Percentiles rank a stretch among this genome's conserved stretches.
phyloP scores from a whole-genome alignment of 2,113 vertebrate species.

The Trogon surrucura region DNA sequence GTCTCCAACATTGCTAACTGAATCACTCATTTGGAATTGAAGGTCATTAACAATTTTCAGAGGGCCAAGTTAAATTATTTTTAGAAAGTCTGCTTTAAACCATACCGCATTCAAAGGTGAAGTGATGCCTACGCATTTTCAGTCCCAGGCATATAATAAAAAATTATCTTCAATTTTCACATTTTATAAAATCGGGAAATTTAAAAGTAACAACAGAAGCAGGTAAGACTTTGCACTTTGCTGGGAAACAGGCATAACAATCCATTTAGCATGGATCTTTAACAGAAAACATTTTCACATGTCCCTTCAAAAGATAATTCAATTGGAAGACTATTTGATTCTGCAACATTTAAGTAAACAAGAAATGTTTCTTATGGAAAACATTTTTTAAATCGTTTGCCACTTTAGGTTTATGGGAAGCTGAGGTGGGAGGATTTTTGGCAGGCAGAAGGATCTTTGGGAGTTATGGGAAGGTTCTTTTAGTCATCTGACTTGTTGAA shows the following conservation, averaged over 20 bases:
- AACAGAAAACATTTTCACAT: background rate
- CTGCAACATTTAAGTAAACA: background rate
- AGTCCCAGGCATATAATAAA: background rate
- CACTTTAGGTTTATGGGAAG: background rate
- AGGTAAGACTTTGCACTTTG: background rate
- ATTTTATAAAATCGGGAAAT: background rate
- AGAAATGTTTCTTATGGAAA: background rate
- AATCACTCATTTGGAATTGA: background rate
- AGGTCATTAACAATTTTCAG: background rate
- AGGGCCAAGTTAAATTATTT: background rate
- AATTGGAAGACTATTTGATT: background rate
- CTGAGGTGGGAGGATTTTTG: background rate
- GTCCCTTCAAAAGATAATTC: background rate
- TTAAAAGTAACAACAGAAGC: background rate
- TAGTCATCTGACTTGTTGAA: background rate
- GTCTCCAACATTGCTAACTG: background rate
- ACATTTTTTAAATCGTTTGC: background rate
- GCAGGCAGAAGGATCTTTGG: background rate
- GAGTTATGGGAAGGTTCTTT: background rate
- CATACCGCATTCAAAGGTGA: background rate
- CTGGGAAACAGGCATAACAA: background rate
- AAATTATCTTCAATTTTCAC: background rate
- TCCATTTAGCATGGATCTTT: background rate
- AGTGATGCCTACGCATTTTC: background rate
- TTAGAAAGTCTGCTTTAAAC: background rate